Evolutionary conservation across 2,113 vertebrate species (phyloP).

Genomic region (Hydrolagus affinis): DNA sequence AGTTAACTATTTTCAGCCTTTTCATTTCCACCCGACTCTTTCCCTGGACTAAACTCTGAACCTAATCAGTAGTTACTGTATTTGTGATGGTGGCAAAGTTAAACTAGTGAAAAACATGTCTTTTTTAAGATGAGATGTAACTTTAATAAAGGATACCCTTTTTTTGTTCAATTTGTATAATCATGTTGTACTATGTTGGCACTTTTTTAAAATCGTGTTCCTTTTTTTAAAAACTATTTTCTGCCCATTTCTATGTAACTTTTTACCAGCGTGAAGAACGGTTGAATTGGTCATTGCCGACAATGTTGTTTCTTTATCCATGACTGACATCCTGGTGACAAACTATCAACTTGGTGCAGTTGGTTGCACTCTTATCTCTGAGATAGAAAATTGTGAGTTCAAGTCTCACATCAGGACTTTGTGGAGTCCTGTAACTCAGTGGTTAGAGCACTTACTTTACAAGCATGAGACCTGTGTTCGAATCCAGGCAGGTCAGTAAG

Average conservation of each 20-base stretch:
- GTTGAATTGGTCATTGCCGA: neutral
- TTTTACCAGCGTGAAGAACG: neutral
- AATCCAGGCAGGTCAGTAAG: too few species aligned
- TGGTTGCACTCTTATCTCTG: too few species aligned
- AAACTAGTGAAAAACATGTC: slow-evolving; percentile 29
- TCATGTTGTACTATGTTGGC: slow-evolving; percentile 32
- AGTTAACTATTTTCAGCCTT: too few species aligned
- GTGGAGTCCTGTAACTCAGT: too few species aligned
- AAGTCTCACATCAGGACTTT: too few species aligned
- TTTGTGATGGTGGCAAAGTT: slow-evolving; percentile 43
- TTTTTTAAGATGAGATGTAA: neutral
- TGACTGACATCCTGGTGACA: too few species aligned
- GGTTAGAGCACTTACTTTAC: too few species aligned
- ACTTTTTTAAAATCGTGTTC: slow-evolving; percentile 33
- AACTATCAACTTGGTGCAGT: too few species aligned
- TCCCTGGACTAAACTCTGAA: too few species aligned
- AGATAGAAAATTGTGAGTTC: too few species aligned
- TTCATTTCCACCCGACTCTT: too few species aligned
- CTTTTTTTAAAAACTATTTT: slow-evolving; percentile 31
- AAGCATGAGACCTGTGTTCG: too few species aligned
- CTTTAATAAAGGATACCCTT: slow-evolving; percentile 18
- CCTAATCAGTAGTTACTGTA: slow-evolving; percentile 42
- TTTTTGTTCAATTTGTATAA: neutral
- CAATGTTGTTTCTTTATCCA: slow-evolving; percentile 19
- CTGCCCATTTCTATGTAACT: slow-evolving; percentile 43